Evolutionary conservation across 2,888 invertebrate genomes (phyloP), one percentile per base, ranked within the genome.

Genomic region (Lasioglossum malachurum): DNA sequence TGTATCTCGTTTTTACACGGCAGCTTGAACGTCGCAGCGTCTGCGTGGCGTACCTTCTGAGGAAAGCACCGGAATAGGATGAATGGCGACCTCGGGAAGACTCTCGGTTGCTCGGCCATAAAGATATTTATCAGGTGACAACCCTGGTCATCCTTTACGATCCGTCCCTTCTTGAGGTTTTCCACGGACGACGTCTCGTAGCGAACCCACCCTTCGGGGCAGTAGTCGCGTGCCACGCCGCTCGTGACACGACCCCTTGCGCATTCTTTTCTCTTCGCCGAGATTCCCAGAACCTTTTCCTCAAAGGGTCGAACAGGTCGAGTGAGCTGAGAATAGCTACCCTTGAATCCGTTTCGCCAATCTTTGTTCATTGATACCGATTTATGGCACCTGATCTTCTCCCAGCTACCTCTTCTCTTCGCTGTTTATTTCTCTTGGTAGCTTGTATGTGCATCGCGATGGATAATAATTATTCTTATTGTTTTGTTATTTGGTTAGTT

Each of bases 61-160:
- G 83, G 49, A 53, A 78, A 76, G 84, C 57, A 57, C 64, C 57
- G 82, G 67, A 57, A 76, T 67, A 16, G 69, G 71, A 75, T 82
- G 86, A 86, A 73, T 82, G 76, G 74, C 72, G 74, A 75, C 71
- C 38, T 57, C 4, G 74, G 49, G 41, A 75, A 76, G 78, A 44
- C 77, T 78, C 78, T 78, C 78, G 82, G 75, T 82, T 77, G 86
- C 87, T 83, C 86, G 89, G 76, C 92, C 91, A 92, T 94, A 92
- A 94, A 94, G 93, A 94, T 94, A 93, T 93, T 93, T 93, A 94
- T 94, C 93, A 93, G 92, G 90, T 92, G 90, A 91, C 92, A 87
- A 84, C 86, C 87, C 85, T 88, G 90, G 93, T 91, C 92, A 92
- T 93, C 90, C 93, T 90, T 93, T 92, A 93, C 91, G 91, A 90